These are phyloP conservation scores for Zaprionus davidi DNA, from an alignment of 1,140 invertebrate genomes.

Conservation along the genomic window DNA sequence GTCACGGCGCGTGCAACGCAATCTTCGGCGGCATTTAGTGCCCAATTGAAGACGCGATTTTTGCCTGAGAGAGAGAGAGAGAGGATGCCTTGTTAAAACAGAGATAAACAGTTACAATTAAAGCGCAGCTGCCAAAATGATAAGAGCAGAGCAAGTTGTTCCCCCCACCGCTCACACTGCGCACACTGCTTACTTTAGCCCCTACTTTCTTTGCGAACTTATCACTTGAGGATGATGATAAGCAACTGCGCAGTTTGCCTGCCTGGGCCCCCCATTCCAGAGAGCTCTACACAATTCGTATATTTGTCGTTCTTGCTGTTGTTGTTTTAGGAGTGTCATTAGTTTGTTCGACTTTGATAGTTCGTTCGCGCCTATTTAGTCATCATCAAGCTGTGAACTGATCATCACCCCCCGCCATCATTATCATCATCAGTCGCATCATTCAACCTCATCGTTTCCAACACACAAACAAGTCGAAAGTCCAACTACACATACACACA, in stretches of 20 bases:
- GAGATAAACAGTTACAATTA: constrained; percentile 15
- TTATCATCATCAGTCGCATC: constrained; percentile 2
- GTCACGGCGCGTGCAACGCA: constrained; percentile 87
- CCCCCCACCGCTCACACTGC: neutral
- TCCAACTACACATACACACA: constrained; percentile 48
- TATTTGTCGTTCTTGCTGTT: constrained; percentile 12
- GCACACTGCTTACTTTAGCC: too few relatives aligned
- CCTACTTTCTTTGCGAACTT: constrained; percentile 10
- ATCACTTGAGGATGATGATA: constrained; percentile 36
- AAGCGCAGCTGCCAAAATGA: constrained; percentile 13
- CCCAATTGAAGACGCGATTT: constrained; percentile 88
- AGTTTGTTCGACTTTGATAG: constrained; percentile 69
- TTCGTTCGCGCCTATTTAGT: constrained; percentile 56
- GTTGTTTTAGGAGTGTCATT: constrained; percentile 7
- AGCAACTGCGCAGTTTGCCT: constrained; percentile 40
- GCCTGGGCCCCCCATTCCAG: neutral
- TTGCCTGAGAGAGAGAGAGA: constrained; percentile 81
- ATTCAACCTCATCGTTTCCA: constrained; percentile 5
- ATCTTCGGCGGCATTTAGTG: constrained; percentile 88
- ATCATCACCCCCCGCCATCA: constrained; percentile 27
- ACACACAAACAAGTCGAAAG: constrained; percentile 75
- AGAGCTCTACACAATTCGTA: neutral
- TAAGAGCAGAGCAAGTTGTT: constrained; percentile 20
- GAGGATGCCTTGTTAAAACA: constrained; percentile 8
- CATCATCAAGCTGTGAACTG: constrained; percentile 34